phyloP scores from a whole-genome alignment of 92 coral and sea anemone species.

The Porites cylindrica region DNA sequence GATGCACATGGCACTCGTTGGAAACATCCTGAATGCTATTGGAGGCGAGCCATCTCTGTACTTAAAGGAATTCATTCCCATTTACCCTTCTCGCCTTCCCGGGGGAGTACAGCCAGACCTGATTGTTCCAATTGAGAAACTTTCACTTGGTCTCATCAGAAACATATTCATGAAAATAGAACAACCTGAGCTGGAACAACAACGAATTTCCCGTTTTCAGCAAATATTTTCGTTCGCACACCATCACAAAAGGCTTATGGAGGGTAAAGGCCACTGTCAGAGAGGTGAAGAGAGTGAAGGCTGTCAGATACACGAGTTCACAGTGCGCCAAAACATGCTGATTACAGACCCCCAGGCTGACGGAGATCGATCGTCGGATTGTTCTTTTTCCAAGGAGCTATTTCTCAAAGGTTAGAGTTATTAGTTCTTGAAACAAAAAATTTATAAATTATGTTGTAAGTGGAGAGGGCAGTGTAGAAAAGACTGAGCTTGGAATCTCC shows the following conservation, averaged over 20 bases:
- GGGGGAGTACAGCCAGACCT: slow-evolving; percentile 84
- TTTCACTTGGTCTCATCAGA: slow-evolving; percentile 73
- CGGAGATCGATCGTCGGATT: slow-evolving; percentile 7
- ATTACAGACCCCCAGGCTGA: background rate
- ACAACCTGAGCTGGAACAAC: slow-evolving; percentile 41
- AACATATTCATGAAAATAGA: slow-evolving; percentile 88
- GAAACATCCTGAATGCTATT: slow-evolving; percentile 85
- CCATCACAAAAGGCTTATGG: background rate
- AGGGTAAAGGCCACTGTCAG: background rate
- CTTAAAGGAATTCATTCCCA: slow-evolving; percentile 52
- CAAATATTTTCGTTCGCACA: background rate
- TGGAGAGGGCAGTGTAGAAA: background rate
- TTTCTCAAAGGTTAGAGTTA: background rate
- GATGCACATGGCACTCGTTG: slow-evolving; percentile 81
- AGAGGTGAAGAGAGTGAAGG: background rate
- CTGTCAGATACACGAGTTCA: background rate
- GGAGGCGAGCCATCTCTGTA: slow-evolving; percentile 73
- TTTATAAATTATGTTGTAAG: background rate
- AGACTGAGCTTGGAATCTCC: no score
- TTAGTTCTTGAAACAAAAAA: background rate
- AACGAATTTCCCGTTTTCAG: slow-evolving; percentile 1
- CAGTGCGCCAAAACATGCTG: background rate
- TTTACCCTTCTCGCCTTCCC: slow-evolving; percentile 83
- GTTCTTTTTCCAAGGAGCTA: background rate
- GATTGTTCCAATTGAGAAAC: slow-evolving; percentile 76